Evolutionary conservation across 2,113 vertebrate species (phyloP).

Genomic region (Jacana jacana): DNA sequence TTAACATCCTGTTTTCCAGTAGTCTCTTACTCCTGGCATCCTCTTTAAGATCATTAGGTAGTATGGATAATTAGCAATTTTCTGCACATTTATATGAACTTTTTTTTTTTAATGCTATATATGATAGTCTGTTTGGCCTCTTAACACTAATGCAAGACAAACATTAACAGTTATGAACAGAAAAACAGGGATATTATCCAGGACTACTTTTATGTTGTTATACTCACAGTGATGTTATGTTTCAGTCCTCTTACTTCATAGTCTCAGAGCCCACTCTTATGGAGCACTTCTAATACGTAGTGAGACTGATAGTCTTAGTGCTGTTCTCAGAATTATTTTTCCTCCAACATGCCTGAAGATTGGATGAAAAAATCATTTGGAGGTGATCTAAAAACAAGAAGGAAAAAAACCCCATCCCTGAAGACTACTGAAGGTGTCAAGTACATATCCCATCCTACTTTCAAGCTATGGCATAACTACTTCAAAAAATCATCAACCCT

Average conservation of each 20-base stretch:
- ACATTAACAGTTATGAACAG: background rate
- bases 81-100: background rate
- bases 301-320: background rate
- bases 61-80: background rate
- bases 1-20: background rate
- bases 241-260: background rate
- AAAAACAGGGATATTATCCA: background rate
- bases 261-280: background rate
- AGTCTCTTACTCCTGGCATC: background rate
- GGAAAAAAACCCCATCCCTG: background rate
- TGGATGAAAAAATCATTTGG: background rate
- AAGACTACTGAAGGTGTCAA: background rate
- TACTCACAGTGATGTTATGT: background rate
- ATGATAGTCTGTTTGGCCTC: background rate
- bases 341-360: background rate
- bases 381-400: background rate
- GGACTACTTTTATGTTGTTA: background rate
- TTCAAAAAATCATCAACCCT: background rate
- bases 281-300: background rate
- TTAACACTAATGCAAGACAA: background rate
- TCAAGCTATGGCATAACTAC: background rate
- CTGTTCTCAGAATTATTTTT: background rate
- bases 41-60: background rate
- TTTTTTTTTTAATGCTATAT: background rate
- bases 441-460: background rate